phyloP scores from a whole-genome alignment of 1,140 invertebrate species.

The Lepidostoma basale region DNA sequence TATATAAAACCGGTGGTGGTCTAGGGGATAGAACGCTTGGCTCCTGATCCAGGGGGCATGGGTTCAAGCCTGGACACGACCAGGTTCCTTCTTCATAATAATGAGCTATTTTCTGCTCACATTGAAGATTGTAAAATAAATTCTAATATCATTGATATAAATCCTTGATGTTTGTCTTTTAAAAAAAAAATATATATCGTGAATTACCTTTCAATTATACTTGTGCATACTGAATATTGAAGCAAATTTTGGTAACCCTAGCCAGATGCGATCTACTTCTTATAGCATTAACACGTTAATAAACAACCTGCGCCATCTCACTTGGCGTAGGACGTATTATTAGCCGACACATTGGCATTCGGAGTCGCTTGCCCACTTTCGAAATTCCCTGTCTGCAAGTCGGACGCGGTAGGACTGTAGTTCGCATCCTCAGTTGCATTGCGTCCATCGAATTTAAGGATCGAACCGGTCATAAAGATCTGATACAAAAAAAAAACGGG shows the following conservation, averaged over 20 bases:
- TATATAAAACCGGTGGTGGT: too few relatives aligned
- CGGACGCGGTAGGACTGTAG: not conserved
- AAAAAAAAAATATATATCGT: too few relatives aligned
- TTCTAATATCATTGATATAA: too few relatives aligned
- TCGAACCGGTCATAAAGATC: constrained; percentile 11
- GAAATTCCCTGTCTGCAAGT: constrained; percentile 13
- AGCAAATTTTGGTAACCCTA: constrained; percentile 32
- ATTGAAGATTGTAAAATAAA: too few relatives aligned
- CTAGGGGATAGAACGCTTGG: too few relatives aligned
- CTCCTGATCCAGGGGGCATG: too few relatives aligned
- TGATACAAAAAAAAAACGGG: constrained; percentile 10
- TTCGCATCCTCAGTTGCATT: not conserved
- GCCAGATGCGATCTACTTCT: constrained; percentile 18
- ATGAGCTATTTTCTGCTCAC: too few relatives aligned
- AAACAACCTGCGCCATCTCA: constrained; percentile 32
- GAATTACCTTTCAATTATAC: too few relatives aligned
- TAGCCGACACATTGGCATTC: constrained; percentile 36
- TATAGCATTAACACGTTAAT: constrained; percentile 19
- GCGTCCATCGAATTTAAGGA: constrained; percentile 6
- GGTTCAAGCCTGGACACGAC: too few relatives aligned
- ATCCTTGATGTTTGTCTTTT: too few relatives aligned
- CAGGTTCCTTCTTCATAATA: too few relatives aligned
- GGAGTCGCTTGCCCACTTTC: constrained; percentile 32
- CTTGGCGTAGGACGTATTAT: constrained; percentile 34
- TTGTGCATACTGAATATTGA: too few relatives aligned